Base-by-base conservation (phyloP, 1,140 invertebrate genomes). In the Notospermus geniculatus region DNA sequence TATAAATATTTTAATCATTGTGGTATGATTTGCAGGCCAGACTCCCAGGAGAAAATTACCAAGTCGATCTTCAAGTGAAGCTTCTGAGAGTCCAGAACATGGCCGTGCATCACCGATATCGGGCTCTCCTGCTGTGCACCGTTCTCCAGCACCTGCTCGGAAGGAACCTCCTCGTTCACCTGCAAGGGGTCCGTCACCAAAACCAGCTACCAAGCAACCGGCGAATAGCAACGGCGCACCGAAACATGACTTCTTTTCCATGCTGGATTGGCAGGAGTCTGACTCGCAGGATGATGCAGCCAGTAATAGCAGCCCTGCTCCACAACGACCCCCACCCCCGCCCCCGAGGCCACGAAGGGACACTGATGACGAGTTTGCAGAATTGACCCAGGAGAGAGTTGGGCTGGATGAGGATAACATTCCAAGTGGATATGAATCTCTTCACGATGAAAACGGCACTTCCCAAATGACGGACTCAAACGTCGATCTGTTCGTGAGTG, bases 281-380 rank as follows among this genome's bases (percentile, higher is more conserved):
- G 7, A 28, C 15, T 23, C 46, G 27, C 32, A 67, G 13, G 53
- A 57, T 15, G 25, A 22, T n/a, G 19, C n/a, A 22, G 11, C 53
- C 1, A 13, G n/a, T 30, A 56, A 66, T 45, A 59, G 63, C 57
- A 52, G 25, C n/a, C 9, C 46, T 39, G 53, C 52, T 13, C 54
- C 50, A 69, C 41, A 76, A 64, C 70, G 77, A 5, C 79, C 84
- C 17, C 83, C 85, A 76, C 71, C 85, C 17, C 83, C 85, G 75
- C 71, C 85, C 70, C 65, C 85, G n/a, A 84, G 80, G 65, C 19
- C 4, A 36, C 32, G 67, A 60, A 71, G 71, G 55, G 70, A 71
- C 45, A 69, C 72, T 27, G 71, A 72, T 17, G 76, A 78, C 56
- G 71, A 76, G 54, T 77, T 77, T 66, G 61, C 68, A 59, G 46